Conservation (phyloP, 2,797 vertebrate species). For the Naso thynnoides region DNA sequence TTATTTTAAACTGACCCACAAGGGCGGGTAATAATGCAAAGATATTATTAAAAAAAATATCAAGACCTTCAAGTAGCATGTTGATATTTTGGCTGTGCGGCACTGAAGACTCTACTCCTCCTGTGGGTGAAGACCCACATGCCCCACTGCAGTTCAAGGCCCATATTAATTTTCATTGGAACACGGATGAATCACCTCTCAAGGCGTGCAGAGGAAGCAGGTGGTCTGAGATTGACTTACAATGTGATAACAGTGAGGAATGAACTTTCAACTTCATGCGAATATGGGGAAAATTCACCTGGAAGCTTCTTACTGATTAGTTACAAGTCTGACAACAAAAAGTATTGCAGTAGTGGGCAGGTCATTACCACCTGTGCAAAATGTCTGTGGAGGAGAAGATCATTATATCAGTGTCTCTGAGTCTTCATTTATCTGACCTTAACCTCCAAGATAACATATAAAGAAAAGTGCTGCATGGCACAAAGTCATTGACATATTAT, state of each 20-base stretch:
- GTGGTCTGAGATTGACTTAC: neutral
- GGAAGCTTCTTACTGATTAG: neutral
- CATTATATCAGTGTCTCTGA: slow-evolving; percentile 9
- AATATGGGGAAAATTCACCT: neutral
- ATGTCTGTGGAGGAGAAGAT: slow-evolving; percentile 10
- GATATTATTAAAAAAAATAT: slow-evolving; percentile 11
- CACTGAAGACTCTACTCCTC: neutral
- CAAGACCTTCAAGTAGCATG: neutral
- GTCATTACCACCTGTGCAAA: slow-evolving; percentile 3
- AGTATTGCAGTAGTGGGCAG: neutral
- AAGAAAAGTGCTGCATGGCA: slow-evolving; percentile 9
- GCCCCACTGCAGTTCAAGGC: neutral
- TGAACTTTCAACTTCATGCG: slow-evolving; percentile 7
- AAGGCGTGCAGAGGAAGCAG: neutral
- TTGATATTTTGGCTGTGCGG: slow-evolving; percentile 1
- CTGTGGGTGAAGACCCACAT: neutral
- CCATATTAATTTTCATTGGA: slow-evolving; percentile 6
- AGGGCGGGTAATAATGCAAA: neutral
- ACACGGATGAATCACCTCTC: neutral
- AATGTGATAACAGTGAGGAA: slow-evolving; percentile 5
- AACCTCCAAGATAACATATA: slow-evolving; percentile 16
- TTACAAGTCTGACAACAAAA: neutral
- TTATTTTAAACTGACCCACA: neutral
- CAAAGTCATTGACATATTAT: neutral
- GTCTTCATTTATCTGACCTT: neutral